Conservation (phyloP, 1,140 invertebrate genomes). For the Holotrichia oblita region DNA sequence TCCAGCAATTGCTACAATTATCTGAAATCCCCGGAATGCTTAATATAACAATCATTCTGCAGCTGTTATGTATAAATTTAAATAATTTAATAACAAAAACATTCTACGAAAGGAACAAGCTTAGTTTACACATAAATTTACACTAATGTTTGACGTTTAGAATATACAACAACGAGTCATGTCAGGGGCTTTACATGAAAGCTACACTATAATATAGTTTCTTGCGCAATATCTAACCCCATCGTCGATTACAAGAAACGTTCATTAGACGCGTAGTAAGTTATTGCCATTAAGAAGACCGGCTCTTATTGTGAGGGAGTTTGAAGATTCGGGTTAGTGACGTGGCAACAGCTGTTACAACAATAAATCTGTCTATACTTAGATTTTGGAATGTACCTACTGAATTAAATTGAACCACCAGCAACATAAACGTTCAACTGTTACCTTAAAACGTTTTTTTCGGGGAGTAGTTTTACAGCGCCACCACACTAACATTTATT, state of each 20-base stretch:
- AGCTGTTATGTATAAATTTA: slow-evolving; percentile 10
- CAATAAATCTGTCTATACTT: not conserved
- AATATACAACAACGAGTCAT: not conserved
- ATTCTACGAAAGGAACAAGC: not conserved
- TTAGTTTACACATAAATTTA: slow-evolving; percentile 10
- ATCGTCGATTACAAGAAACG: not conserved
- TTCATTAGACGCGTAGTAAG: not conserved
- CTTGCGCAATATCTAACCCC: not conserved
- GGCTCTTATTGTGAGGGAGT: not conserved
- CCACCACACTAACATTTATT: not conserved
- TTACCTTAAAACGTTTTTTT: not conserved
- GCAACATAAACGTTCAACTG: not conserved
- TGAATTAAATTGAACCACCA: too few relatives aligned
- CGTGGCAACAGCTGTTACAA: not conserved
- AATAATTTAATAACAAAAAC: slow-evolving; percentile 18
- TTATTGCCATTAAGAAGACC: not conserved
- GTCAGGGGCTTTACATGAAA: not conserved
- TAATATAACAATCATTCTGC: not conserved
- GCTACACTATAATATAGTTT: not conserved
- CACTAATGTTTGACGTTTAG: not conserved
- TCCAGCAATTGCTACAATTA: too few relatives aligned
- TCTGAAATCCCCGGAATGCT: too few relatives aligned
- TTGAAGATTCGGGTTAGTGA: not conserved
- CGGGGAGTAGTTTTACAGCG: too few relatives aligned
- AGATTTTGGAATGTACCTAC: not conserved